A percentile compares a stretch with the other conserved stretches of the same genome.
Evolutionary conservation across 2,888 invertebrate species (phyloP).

Genomic region (Ramazzottius varieornatus): DNA sequence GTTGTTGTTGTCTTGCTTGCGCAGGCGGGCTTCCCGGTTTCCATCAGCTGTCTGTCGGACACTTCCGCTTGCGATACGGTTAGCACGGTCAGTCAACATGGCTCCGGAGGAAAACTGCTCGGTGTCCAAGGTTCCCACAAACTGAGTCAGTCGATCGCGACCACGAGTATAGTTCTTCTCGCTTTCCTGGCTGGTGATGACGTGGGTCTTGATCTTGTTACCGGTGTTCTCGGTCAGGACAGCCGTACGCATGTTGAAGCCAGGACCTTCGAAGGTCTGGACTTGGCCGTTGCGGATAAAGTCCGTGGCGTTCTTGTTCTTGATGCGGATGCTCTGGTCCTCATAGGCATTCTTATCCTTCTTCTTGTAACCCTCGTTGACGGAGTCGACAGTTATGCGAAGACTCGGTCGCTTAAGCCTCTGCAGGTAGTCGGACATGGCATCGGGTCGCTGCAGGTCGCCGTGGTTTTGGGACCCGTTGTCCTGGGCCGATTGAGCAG

Average conservation of each 20-base stretch:
- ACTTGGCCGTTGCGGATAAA: neutral
- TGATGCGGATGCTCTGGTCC: neutral
- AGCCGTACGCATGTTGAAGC: neutral
- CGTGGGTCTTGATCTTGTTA: neutral
- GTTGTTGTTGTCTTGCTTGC: neutral
- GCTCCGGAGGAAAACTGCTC: neutral
- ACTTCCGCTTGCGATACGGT: neutral
- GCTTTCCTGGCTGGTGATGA: neutral
- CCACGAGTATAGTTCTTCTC: neutral
- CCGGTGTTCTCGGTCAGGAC: neutral
- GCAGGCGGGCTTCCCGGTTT: neutral
- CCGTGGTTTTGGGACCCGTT: neutral
- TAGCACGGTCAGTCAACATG: neutral
- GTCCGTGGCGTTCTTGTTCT: neutral
- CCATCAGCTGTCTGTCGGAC: neutral
- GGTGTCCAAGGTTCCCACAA: neutral
- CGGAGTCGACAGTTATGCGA: neutral
- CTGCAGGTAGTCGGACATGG: neutral
- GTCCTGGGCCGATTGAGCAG: too few relatives aligned
- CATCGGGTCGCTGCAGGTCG: neutral
- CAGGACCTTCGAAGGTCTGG: constrained; percentile 11
- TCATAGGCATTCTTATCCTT: neutral
- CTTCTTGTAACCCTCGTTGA: neutral
- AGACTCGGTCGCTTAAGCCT: neutral
- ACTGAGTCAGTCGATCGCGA: neutral